These are phyloP conservation scores for Melinaea menophilus DNA, from an alignment of 2,888 invertebrate genomes.

Conservation along the genomic window DNA sequence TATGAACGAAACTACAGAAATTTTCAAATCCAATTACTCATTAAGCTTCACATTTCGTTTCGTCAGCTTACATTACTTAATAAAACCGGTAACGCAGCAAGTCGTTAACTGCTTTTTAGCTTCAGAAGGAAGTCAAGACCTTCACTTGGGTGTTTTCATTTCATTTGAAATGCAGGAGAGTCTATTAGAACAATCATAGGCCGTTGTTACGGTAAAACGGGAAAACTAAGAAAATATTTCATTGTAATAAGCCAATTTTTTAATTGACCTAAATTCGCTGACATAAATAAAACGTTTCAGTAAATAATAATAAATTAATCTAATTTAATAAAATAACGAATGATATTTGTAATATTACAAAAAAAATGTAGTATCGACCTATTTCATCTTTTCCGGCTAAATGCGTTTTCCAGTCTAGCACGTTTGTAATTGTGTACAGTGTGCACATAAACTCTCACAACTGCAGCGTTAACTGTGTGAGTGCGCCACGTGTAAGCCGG, in stretches of 20 bases:
- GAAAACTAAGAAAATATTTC: not conserved
- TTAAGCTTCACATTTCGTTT: conserved; percentile 59
- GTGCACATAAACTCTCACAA: conserved; percentile 34
- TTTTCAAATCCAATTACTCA: conserved; percentile 62
- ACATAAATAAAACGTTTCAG: not conserved
- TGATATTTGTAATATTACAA: not conserved
- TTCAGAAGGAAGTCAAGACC: conserved; percentile 60
- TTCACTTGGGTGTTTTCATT: conserved; percentile 59
- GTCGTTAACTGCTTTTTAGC: conserved; percentile 60
- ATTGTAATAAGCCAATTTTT: conserved; percentile 33
- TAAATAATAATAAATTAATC: not conserved
- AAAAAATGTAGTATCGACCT: conserved; percentile 45
- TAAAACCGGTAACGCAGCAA: conserved; percentile 57
- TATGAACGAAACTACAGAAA: conserved; percentile 45
- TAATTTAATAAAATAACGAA: not conserved
- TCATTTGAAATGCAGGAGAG: conserved; percentile 51
- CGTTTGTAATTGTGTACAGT: conserved; percentile 48
- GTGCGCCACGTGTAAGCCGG: conserved; percentile 47
- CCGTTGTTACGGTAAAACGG: not conserved
- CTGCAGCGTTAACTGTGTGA: conserved; percentile 43
- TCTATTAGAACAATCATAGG: conserved; percentile 35
- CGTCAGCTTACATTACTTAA: conserved; percentile 62
- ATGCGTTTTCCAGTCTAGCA: conserved; percentile 64
- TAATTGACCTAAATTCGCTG: conserved; percentile 23
- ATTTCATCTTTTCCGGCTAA: conserved; percentile 60